Evolutionary conservation across 2,113 vertebrate genomes (phyloP).

Genomic region (Proteles cristata): DNA sequence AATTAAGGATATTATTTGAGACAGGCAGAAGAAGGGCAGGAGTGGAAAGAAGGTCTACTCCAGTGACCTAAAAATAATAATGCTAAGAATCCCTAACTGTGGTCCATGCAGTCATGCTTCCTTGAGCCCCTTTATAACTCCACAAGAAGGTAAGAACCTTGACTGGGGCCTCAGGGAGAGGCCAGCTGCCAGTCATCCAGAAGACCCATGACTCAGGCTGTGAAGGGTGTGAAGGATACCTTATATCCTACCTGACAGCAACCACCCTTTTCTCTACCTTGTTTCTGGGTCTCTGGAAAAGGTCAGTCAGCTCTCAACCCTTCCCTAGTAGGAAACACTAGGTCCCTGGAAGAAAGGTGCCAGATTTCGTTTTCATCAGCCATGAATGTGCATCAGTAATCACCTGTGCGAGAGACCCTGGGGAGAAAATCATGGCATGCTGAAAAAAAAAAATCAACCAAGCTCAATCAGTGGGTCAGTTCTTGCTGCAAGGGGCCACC

Average conservation of each 20-base stretch:
- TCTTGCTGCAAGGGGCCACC: background rate
- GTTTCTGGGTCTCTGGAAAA: background rate
- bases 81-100: background rate
- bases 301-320: background rate
- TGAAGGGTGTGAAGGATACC: too few species aligned
- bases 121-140: background rate
- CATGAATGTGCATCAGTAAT: background rate
- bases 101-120: background rate
- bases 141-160: background rate
- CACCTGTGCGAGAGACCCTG: background rate
- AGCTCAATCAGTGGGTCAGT: background rate
- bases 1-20: background rate
- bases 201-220: background rate
- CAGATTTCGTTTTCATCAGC: background rate
- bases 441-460: background rate
- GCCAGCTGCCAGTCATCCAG: background rate
- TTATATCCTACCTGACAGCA: background rate
- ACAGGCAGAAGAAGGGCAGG: background rate
- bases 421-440: background rate
- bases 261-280: background rate
- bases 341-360: background rate
- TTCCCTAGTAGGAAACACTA: background rate
- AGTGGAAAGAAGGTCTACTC: background rate
- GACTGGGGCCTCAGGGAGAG: background rate
- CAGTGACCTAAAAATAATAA: background rate